phyloP scores from a whole-genome alignment of 2,888 invertebrate genomes.

The Clusia tigrina region DNA sequence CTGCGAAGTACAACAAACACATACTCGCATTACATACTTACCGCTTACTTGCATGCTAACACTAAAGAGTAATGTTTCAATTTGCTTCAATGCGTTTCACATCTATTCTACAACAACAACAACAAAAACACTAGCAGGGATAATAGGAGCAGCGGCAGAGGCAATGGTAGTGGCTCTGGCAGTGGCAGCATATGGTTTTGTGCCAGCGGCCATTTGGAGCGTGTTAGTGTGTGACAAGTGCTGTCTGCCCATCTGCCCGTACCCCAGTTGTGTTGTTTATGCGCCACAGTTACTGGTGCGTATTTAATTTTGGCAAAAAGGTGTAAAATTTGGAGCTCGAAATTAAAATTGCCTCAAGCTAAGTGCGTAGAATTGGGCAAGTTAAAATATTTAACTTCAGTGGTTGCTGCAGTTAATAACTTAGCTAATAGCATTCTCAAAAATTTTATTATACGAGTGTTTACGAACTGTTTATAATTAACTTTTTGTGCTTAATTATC shows the following conservation, averaged over 20 bases:
- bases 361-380: background rate
- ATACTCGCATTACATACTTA: background rate
- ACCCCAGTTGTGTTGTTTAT: background rate
- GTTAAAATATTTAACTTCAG: background rate
- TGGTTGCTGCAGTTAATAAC: too few species aligned
- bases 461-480: too few species aligned
- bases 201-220: background rate
- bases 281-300: background rate
- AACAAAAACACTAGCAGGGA: too few species aligned
- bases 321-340: background rate
- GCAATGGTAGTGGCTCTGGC: too few species aligned
- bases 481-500: too few species aligned
- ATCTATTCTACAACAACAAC: background rate
- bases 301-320: background rate
- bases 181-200: background rate
- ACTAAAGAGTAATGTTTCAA: background rate
- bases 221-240: background rate
- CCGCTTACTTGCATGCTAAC: background rate
- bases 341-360: background rate
- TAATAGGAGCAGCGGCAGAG: background rate
- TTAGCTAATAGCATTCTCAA: too few species aligned
- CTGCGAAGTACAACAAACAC: background rate
- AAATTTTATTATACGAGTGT: too few species aligned
- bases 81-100: conserved; percentile 4
- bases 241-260: too few species aligned